Percentiles rank a stretch among this genome's conserved stretches.
Conservation (phyloP, 2,797 vertebrate genomes). For the Centropyge bicolor region DNA sequence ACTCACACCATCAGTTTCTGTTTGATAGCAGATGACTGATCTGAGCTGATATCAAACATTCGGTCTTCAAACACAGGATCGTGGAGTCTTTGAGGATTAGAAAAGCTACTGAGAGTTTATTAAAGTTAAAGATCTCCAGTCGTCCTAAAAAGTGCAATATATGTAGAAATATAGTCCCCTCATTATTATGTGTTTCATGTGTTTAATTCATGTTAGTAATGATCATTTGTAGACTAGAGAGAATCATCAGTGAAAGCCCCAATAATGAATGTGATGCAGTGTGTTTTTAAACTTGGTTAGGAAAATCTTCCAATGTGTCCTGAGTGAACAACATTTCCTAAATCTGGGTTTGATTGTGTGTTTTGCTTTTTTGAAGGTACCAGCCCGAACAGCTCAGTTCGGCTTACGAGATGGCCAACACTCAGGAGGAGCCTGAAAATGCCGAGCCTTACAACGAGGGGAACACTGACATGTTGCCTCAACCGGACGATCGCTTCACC, state of each 20-base stretch:
- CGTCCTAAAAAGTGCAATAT: background rate
- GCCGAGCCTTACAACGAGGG: conserved; percentile 86
- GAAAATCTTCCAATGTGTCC: background rate
- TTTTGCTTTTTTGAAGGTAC: conserved; percentile 83
- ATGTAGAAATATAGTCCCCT: background rate
- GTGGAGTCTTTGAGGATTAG: background rate
- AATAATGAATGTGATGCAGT: background rate
- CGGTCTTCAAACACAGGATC: background rate
- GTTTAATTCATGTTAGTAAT: background rate
- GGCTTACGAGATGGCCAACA: conserved; percentile 91
- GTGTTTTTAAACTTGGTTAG: background rate
- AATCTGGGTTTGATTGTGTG: background rate
- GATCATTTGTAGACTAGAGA: background rate
- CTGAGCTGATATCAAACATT: conserved; percentile 1
- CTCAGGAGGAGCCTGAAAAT: conserved; percentile 87
- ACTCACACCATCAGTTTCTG: background rate
- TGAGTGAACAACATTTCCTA: background rate
- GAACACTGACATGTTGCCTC: conserved; percentile 84
- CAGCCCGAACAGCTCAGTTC: conserved; percentile 90
- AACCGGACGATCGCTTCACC: conserved; percentile 81
- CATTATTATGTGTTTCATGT: background rate
- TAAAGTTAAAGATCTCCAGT: background rate
- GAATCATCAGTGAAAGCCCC: background rate
- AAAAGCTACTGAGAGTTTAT: background rate
- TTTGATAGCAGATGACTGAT: background rate